Evolutionary conservation across 2,113 vertebrate genomes (phyloP).

Genomic region (Dromas ardeola): DNA sequence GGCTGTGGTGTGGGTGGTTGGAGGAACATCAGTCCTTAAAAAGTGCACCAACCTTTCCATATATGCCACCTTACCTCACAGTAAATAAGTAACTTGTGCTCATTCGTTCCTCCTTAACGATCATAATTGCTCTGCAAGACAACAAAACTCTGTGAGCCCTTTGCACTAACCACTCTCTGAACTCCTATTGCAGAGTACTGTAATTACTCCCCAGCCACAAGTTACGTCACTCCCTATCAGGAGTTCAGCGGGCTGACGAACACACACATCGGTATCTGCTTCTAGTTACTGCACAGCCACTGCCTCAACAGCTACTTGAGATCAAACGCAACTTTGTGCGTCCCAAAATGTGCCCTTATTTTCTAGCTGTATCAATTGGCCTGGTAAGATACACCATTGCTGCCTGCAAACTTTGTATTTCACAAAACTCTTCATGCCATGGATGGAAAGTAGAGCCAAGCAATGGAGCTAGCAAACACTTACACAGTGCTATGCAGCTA

Average conservation of each 20-base stretch:
- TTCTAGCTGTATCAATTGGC: neutral
- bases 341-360: neutral
- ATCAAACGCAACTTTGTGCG: neutral
- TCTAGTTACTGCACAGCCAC: neutral
- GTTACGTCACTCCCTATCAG: conserved; percentile 15
- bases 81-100: neutral
- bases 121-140: neutral
- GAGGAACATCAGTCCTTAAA: neutral
- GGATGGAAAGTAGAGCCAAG: neutral
- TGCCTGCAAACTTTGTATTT: neutral
- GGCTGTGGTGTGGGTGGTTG: neutral
- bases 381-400: neutral
- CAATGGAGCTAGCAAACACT: neutral
- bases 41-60: neutral
- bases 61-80: neutral
- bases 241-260: neutral
- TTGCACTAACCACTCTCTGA: conserved; percentile 37
- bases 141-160: neutral
- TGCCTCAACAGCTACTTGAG: neutral
- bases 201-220: conserved; percentile 44
- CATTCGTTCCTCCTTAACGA: neutral
- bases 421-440: neutral
- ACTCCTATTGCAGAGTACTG: neutral
- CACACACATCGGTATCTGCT: conserved; percentile 17
- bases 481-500: neutral